Percentiles rank a stretch among this genome's conserved stretches.
phyloP scores from a whole-genome alignment of 2,888 invertebrate species.

The Yponomeuta sedellus region DNA sequence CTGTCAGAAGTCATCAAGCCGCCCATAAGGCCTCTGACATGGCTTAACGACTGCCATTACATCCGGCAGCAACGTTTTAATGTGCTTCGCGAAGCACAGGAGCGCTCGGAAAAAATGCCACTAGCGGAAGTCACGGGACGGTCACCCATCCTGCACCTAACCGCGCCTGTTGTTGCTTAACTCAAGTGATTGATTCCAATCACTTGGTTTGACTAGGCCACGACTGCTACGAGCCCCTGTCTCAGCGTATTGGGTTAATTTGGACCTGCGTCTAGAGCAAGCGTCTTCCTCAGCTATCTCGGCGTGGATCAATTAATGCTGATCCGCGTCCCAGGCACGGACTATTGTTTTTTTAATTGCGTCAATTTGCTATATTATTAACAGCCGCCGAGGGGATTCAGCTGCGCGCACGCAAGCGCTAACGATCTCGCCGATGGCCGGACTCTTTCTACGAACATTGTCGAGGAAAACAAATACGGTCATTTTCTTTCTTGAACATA shows the following conservation, averaged over 20 bases:
- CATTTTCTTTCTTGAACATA: background rate
- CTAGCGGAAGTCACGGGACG: no score
- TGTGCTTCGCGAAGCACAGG: no score
- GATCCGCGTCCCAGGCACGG: slow-evolving; percentile 16
- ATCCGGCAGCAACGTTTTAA: no score
- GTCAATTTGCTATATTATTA: slow-evolving; percentile 31
- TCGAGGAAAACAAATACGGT: background rate
- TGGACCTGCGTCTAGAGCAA: background rate
- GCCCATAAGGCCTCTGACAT: no score
- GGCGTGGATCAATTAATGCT: slow-evolving; percentile 13
- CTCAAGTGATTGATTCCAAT: no score
- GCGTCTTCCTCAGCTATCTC: background rate
- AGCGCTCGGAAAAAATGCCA: no score
- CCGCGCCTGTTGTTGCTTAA: no score
- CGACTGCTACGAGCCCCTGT: no score
- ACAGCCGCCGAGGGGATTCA: background rate
- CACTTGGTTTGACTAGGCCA: no score
- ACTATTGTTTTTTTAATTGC: slow-evolving; percentile 43
- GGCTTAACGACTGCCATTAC: no score
- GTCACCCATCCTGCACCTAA: no score
- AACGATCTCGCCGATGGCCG: background rate
- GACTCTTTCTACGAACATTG: background rate
- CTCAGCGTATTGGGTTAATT: background rate
- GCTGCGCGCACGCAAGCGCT: background rate
- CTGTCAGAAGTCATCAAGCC: no score